Evolutionary conservation across 2,888 invertebrate species (phyloP), one percentile per base, ranked within the genome.

Genomic region (Chrysolina americana): DNA sequence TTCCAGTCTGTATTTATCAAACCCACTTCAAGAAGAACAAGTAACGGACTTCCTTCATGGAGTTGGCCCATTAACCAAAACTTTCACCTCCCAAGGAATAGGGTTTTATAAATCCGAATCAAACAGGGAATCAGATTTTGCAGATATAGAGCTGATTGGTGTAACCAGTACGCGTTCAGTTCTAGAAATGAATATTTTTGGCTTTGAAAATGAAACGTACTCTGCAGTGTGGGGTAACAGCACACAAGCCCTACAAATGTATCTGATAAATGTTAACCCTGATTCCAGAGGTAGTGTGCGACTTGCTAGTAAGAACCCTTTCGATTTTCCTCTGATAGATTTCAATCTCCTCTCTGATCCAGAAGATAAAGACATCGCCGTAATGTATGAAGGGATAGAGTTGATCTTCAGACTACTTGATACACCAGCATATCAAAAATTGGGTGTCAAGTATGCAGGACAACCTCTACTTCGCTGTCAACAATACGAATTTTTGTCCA

Each of bases 271-370:
- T 86, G 41, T 77, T 83, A 0, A 77, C 86, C n/a, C 76, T 0
- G 21, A 70, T 36, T 81, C 81, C 2, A 93, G 81, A 92, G 94
- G 92, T 90, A 91, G 77, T 93, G 93, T 85, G 90, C 91, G 72
- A 65, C 80, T 76, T 23, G 80, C 80, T 62, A 76, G 69, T 56
- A 74, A 69, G 17, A 68, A 74, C 69, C 78, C 81, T 8, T 81
- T 69, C 56, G 78, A 81, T 15, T 79, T 77, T 62, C 93, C 94
- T 0, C 82, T 91, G 19, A 92, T 94, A 73, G 89, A 94, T 79
- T 91, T 93, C 0, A 93, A 93, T 82, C 93, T 94, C 81, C 89
- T 94, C 66, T 90, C 91, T 0, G 76, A 82, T 41, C 89, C 90
- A 0, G 68, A 81, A 41, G 70, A 77, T 8, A 79, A 81, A 68